Percentiles rank a stretch among this genome's conserved stretches.
Evolutionary conservation across 2,797 vertebrate genomes (phyloP).

Genomic region (Melanotaenia pygmaea): DNA sequence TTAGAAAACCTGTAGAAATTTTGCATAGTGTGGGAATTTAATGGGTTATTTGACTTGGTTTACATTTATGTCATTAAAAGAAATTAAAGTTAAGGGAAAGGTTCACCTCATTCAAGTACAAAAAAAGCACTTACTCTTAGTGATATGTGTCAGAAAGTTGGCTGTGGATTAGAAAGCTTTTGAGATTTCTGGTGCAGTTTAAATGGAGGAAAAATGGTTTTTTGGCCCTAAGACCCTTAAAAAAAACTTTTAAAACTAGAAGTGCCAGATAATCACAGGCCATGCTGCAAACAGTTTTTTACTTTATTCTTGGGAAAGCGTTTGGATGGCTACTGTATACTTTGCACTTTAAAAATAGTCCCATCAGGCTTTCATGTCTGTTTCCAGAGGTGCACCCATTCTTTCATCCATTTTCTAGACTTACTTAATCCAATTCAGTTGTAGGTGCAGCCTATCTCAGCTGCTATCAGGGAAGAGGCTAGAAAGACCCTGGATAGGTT

Average conservation of each 20-base stretch:
- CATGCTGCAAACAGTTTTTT: not conserved
- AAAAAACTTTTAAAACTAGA: conserved; percentile 47
- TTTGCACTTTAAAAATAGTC: conserved; percentile 16
- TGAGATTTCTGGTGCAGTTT: conserved; percentile 24
- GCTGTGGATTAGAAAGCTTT: conserved; percentile 2
- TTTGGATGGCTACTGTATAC: conserved; percentile 13
- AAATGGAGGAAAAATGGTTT: conserved; percentile 5
- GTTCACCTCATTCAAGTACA: not conserved
- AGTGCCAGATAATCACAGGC: conserved; percentile 3
- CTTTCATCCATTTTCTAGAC: not conserved
- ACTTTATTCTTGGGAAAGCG: not conserved
- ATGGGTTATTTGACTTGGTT: not conserved
- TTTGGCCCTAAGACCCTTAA: conserved; percentile 25
- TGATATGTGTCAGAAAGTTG: not conserved
- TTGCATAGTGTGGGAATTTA: not conserved
- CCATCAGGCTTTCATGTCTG: not conserved
- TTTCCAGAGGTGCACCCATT: too few species aligned
- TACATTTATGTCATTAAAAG: not conserved
- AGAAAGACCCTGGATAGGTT: too few species aligned
- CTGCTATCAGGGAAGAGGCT: too few species aligned
- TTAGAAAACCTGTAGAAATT: too few species aligned
- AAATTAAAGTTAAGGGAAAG: not conserved
- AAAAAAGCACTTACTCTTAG: not conserved
- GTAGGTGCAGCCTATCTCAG: too few species aligned
- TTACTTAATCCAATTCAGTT: not conserved